Evolutionary conservation across 2,113 vertebrate genomes (phyloP), one percentile per base, ranked within the genome.

Genomic region (Climacteris rufus): DNA sequence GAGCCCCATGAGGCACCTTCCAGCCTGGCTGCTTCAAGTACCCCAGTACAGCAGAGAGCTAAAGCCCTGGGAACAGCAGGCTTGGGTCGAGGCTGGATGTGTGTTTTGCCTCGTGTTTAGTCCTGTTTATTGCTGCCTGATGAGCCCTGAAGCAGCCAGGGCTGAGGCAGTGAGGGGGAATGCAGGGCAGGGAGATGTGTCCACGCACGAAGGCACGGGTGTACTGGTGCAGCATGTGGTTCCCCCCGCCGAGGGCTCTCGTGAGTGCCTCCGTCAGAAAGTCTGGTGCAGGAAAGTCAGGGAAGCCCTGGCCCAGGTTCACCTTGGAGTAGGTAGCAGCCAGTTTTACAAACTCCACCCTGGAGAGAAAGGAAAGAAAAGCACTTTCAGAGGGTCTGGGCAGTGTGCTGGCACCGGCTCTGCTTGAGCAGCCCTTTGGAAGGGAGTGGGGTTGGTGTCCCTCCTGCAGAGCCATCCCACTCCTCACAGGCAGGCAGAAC

Each of bases 271-370:
- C 98, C 93, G 94, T 93, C 40, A 99, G 85, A 12, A 99, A 99
- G 50, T 97, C 95, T 0, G 99, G 99, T 7, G 99, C 98, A 4
- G 98, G 95, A 64, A 99, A 99, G 96, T 99, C 98, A 0, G 99
- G 99, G 74, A 99, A 99, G 15, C 99, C 99, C 71, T 99, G 99
- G 35, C 99, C 99, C 50, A 99, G 97, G 98, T 99, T 99, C 82
- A 99, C 99, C 0, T 83, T 90, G 37, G 99, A 98, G 89, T 98
- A 97, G 33, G 99, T 97, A 13, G 97, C 95, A 60, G 98, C 96
- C 59, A 99, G 84, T 42, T 98, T 92, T 8, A 95, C 91, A 83
- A 99, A 98, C 50, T 99, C 99, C 95, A 99, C 97, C 99, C 99
- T 99, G 96, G 50, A 85, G 64, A 61, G 72, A 83, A 95, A 15